Base-by-base conservation (phyloP, 1,140 invertebrate genomes). In the Drosophila truncata region DNA sequence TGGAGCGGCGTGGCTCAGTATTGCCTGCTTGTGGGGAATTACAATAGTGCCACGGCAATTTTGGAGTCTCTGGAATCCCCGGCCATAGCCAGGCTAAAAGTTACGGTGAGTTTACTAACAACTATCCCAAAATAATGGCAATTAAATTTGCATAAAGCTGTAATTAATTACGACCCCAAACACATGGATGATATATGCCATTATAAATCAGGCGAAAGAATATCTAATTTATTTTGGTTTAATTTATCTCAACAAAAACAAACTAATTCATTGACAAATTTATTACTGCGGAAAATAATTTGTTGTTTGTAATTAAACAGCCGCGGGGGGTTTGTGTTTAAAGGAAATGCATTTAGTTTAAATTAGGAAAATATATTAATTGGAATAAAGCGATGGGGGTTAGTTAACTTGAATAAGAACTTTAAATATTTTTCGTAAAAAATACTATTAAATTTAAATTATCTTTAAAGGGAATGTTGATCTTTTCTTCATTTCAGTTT, bases 1-100 rank as follows among this genome's bases (percentile, higher is more conserved):
- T 91, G 90, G 90, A 91, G 87, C 47, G 88, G 84, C 13, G 84
- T 86, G 39, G 90, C 90, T 11, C 87, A 91, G 37, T 88, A 91
- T 52, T 91, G 90, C 60, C 70, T 91, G 4, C 80, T 91, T 5
- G 90, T 91, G 46, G 90, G 90, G 20, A 91, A 91, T 60, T 91
- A 91, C 39, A 91, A 91, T 44, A 93, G 92, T 74, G 92, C 92
- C 41, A 88, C 80, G 46, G 84, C 78, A 61, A 93, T 90, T 70
- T 50, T 93, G 49, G 92, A 93, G 64, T 81, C 92, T 9, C 37
- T 92, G 44, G 91, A 92, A 55, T 92, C 91, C 20, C 86, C 92
- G 39, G 76, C 92, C 31, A 93, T 93, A 66, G 87, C 85, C 7
- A 67, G 92, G 66, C 81, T 93, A 13, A 84, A 93, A 87, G 74